These are phyloP conservation scores for Antheraea assamensis DNA, from an alignment of 2,888 invertebrate genomes.

Conservation along the genomic window DNA sequence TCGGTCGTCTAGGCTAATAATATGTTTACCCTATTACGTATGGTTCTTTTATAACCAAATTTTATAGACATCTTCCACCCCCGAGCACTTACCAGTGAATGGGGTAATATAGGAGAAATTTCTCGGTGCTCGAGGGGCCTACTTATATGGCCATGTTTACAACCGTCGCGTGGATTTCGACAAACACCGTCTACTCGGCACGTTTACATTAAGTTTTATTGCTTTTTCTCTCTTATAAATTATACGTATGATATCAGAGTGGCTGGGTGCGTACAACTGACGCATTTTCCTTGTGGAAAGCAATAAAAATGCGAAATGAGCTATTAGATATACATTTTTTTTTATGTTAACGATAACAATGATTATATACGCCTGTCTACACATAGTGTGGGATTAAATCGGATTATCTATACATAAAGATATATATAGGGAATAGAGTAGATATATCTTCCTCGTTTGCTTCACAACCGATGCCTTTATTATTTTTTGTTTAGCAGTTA, in stretches of 20 bases:
- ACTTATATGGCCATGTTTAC: constrained; percentile 54
- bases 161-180: constrained; percentile 62
- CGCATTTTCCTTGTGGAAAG: constrained; percentile 56
- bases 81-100: constrained; percentile 35
- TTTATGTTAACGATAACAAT: not conserved
- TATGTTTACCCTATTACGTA: constrained; percentile 74
- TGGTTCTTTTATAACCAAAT: constrained; percentile 49
- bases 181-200: constrained; percentile 68
- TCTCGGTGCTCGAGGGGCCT: constrained; percentile 42
- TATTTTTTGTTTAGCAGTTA: no score
- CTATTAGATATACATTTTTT: not conserved
- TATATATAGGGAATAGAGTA: no score
- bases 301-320: constrained; percentile 55
- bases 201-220: constrained; percentile 78
- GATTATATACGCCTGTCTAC: not conserved
- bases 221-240: constrained; percentile 72
- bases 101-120: constrained; percentile 23
- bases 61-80: constrained; percentile 42
- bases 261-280: constrained; percentile 45
- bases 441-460: no score
- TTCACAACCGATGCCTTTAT: no score
- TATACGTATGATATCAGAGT: constrained; percentile 67
- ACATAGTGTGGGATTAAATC: no score
- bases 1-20: constrained; percentile 62
- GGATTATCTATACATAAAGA: no score